Percentiles rank a stretch among this genome's conserved stretches.
These are phyloP conservation scores for Petromus typicus DNA, from an alignment of 2,113 vertebrate genomes.

Conservation along the genomic window DNA sequence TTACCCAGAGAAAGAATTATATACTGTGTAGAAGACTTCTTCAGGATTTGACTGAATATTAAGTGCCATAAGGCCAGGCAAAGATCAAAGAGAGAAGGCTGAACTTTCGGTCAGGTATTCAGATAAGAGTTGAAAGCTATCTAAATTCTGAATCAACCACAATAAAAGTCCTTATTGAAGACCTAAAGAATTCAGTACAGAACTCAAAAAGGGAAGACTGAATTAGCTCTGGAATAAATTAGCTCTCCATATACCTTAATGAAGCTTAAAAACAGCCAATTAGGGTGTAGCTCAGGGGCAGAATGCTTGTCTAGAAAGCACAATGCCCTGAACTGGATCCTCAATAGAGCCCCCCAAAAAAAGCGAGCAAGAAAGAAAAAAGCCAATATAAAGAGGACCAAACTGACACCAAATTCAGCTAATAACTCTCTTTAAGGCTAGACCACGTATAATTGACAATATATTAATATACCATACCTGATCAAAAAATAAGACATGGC, in stretches of 20 bases:
- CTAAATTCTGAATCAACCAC: not conserved
- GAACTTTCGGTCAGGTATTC: not conserved
- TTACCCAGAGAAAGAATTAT: not conserved
- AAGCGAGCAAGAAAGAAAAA: not conserved
- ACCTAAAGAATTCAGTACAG: not conserved
- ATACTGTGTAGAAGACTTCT: not conserved
- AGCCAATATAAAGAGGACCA: not conserved
- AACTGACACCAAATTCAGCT: not conserved
- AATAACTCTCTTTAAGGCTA: not conserved
- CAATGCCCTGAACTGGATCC: not conserved
- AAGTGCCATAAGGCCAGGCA: not conserved
- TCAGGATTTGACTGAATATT: not conserved
- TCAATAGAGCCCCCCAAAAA: not conserved
- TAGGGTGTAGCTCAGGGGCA: not conserved
- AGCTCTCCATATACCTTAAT: not conserved
- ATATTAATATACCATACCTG: not conserved
- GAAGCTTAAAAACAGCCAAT: not conserved
- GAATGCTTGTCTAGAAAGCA: not conserved
- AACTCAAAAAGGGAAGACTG: not conserved
- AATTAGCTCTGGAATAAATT: not conserved
- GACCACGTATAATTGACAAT: not conserved
- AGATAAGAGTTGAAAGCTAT: not conserved
- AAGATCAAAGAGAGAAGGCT: not conserved
- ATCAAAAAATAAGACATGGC: not conserved
- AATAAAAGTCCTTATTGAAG: not conserved